Evolutionary conservation across 2,113 vertebrate species (phyloP).

Genomic region (Cyphomyrus plagiostoma): DNA sequence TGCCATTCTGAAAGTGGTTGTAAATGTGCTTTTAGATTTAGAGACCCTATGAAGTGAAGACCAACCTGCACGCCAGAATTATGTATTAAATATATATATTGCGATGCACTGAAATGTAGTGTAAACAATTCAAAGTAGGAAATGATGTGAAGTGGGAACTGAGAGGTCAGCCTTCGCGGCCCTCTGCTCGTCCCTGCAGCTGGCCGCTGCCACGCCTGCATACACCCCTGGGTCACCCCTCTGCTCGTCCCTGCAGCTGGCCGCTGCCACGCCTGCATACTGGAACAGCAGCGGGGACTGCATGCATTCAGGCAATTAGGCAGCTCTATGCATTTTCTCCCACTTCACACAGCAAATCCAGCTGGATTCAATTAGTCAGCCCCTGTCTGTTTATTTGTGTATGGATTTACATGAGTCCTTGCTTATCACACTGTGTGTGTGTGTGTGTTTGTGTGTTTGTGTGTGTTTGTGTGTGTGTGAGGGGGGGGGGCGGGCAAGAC

Average conservation of each 20-base stretch:
- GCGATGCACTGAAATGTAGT: neutral
- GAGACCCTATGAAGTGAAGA: neutral
- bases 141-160: neutral
- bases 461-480: too few species aligned
- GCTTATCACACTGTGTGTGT: neutral
- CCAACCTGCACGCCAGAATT: neutral
- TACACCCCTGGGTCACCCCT: neutral
- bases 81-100: neutral
- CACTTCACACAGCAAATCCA: conserved; percentile 47
- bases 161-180: neutral
- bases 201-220: conserved; percentile 39
- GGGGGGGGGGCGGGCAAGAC: neutral
- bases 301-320: conserved; percentile 59
- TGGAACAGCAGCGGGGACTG: conserved; percentile 43
- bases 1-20: neutral
- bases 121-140: neutral
- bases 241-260: conserved; percentile 42
- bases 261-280: conserved; percentile 38
- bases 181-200: conserved; percentile 39
- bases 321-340: conserved; percentile 51
- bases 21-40: conserved; percentile 3
- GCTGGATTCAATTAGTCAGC: conserved; percentile 8
- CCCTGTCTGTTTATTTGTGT: conserved; percentile 3
- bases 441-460: too few species aligned
- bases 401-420: neutral